A percentile compares a stretch with the other conserved stretches of the same genome.
These are phyloP conservation scores for Ochropleura plecta DNA, from an alignment of 2,888 invertebrate species.

Conservation along the genomic window DNA sequence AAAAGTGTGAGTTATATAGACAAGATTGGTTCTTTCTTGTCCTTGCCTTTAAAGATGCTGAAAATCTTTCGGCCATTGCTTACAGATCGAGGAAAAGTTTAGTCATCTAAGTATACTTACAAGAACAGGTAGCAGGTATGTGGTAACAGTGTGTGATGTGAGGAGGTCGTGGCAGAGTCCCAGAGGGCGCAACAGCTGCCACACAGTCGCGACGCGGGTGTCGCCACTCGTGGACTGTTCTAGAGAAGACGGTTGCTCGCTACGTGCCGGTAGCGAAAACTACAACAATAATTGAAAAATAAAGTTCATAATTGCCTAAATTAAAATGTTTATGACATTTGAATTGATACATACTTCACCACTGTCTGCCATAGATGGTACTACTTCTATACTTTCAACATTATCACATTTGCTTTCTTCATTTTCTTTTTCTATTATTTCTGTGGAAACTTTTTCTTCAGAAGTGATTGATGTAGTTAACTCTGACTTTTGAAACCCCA, in stretches of 20 bases:
- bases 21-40: background rate
- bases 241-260: conserved; percentile 84
- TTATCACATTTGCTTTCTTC: conserved; percentile 78
- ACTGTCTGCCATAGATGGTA: conserved; percentile 76
- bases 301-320: background rate
- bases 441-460: conserved; percentile 85
- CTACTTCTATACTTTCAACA: conserved; percentile 73
- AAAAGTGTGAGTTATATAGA: background rate
- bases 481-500: conserved; percentile 90
- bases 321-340: background rate
- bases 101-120: conserved; percentile 88
- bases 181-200: conserved; percentile 95
- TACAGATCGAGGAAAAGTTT: background rate
- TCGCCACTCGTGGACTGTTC: conserved; percentile 84
- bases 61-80: background rate
- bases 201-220: conserved; percentile 85
- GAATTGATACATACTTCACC: conserved; percentile 77
- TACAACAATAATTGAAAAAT: conserved; percentile 38
- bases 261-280: conserved; percentile 76
- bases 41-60: background rate
- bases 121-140: conserved; percentile 97
- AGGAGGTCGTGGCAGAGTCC: conserved; percentile 97
- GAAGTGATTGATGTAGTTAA: conserved; percentile 82
- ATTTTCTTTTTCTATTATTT: conserved; percentile 83
- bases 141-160: conserved; percentile 96